These are phyloP conservation scores for Andrena dorsata DNA, from an alignment of 2,888 invertebrate genomes.

Conservation along the genomic window DNA sequence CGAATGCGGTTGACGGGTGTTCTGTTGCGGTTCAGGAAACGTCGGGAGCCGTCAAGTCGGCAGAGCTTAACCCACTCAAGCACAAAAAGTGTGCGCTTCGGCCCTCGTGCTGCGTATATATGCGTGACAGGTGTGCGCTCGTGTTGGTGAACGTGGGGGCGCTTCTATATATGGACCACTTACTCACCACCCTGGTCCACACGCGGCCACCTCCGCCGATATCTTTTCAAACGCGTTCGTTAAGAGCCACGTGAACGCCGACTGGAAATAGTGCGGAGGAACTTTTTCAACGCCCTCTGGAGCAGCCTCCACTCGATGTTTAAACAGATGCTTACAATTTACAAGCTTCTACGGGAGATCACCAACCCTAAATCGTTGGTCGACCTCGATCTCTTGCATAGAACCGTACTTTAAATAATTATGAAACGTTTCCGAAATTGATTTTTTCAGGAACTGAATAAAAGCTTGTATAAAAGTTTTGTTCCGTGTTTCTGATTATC, in stretches of 20 bases:
- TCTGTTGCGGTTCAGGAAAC: conserved; percentile 39
- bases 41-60: conserved; percentile 21
- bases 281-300: no score
- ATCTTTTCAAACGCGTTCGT: conserved; percentile 22
- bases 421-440: background rate
- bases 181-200: conserved; percentile 71
- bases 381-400: background rate
- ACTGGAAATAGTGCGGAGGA: background rate
- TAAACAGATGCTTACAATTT: background rate
- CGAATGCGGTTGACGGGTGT: conserved; percentile 67
- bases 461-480: background rate
- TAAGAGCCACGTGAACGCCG: conserved; percentile 21
- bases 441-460: background rate
- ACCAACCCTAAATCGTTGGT: no score
- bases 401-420: background rate
- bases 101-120: conserved; percentile 81
- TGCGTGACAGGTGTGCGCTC: conserved; percentile 80
- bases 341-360: background rate
- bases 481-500: background rate
- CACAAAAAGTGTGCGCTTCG: conserved; percentile 83
- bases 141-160: conserved; percentile 81
- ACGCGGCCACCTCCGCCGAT: conserved; percentile 27
- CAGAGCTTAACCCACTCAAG: conserved; percentile 71
- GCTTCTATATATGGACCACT: conserved; percentile 83
- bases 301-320: background rate